Base-by-base conservation (phyloP, 35 echinoderm and acorn worm genomes). In the Lytechinus pictus region DNA sequence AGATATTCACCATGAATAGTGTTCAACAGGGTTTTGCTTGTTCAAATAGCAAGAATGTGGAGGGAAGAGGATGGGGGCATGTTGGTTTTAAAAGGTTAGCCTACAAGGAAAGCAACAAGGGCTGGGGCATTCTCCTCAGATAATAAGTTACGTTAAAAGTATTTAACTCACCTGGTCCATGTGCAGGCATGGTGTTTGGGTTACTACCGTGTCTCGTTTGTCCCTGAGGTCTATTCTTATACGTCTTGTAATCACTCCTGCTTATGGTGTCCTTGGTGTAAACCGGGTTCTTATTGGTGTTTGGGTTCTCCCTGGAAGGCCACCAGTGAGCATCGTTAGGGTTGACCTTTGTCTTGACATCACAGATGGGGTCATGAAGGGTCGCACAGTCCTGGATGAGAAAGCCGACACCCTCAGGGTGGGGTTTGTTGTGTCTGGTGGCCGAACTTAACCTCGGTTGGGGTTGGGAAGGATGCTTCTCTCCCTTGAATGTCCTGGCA, bases 331-430 rank as follows among this genome's bases (percentile, higher is more conserved):
- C 94, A 58, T 96, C 86, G 11, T 86, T 61, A 52, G 92, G 89
- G 14, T 95, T 71, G 11, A 86, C 51, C 60, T 96, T 97, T 3
- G 97, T 97, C 54, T 94, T 96, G 27, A 99, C 97, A 94, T 97
- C 94, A 66, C 98, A 99, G 86, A 99, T 96, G 61, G 98, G 98
- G 89, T 98, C 95, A 94, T 99, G 88, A 28, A 99, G 91, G 87
- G 94, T 86, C 10, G 89, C n/a, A 33, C 96, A 97, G 58, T 99
- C 96, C 89, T 99, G 98, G 27, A 96, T 51, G 11, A 99, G 95
- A 79, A 99, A 99, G 27, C 94, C 95, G 9, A 99, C 98, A 54
- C 95, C 94, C 33, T 95, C 44, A 54, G 97, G 96, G 54, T 97
- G 96, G 27, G 97, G 97, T 7, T 91, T 97, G 94, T 97, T 94